These are phyloP conservation scores for Heliornis fulica DNA, from an alignment of 2,113 vertebrate genomes.

Conservation along the genomic window DNA sequence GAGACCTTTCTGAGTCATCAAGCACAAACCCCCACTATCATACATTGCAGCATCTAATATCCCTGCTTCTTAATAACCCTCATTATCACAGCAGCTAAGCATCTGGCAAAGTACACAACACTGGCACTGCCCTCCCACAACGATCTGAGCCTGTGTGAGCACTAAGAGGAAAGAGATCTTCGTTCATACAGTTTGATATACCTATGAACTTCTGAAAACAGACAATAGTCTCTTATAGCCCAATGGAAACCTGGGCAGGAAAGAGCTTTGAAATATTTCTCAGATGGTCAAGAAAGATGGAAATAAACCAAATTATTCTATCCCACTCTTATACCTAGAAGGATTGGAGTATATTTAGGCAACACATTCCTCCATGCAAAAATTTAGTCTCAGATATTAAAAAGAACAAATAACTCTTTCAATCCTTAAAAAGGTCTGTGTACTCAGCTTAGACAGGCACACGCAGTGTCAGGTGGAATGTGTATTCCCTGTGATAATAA, in stretches of 20 bases:
- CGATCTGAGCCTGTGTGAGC: not conserved
- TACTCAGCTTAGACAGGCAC: not conserved
- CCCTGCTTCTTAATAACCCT: constrained; percentile 25
- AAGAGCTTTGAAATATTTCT: constrained; percentile 30
- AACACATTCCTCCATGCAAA: not conserved
- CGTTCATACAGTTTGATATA: not conserved
- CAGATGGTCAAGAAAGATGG: not conserved
- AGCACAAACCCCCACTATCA: constrained; percentile 41
- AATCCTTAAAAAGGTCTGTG: not conserved
- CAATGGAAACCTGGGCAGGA: constrained; percentile 14
- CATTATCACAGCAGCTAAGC: constrained; percentile 50
- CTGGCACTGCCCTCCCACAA: not conserved
- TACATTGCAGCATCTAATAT: constrained; percentile 30
- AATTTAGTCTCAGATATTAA: not conserved
- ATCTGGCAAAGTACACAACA: constrained; percentile 41
- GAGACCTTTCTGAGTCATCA: constrained; percentile 55
- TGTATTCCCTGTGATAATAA: constrained; percentile 31
- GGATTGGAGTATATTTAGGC: not conserved
- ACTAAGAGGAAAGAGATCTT: not conserved
- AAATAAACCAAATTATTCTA: not conserved
- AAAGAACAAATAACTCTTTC: constrained; percentile 41
- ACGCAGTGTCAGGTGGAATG: not conserved
- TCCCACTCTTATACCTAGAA: not conserved
- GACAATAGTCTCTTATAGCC: not conserved
- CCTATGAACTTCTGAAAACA: constrained; percentile 32